Percentiles rank a stretch among this genome's conserved stretches.
phyloP scores from a whole-genome alignment of 2,113 vertebrate species.

The Cyanoramphus novaezelandiae region DNA sequence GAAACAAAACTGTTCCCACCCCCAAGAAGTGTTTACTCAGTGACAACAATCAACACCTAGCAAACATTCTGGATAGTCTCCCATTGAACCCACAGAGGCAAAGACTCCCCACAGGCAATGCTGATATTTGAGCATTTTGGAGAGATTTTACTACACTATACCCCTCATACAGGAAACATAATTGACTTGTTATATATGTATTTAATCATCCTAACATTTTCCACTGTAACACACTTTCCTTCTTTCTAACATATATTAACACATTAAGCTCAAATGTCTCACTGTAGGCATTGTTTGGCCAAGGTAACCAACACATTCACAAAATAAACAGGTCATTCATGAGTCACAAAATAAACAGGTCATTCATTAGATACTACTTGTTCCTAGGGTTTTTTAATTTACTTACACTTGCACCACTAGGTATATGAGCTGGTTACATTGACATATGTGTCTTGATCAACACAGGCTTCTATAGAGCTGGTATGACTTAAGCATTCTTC shows the following conservation, averaged over 20 bases:
- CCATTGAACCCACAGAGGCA: neutral
- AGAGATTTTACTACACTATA: neutral
- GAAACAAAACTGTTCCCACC: neutral
- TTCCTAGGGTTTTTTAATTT: neutral
- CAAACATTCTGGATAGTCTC: neutral
- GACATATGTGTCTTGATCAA: neutral
- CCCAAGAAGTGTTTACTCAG: neutral
- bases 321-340: neutral
- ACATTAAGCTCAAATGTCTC: neutral
- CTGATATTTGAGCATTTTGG: neutral
- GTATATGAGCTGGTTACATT: neutral
- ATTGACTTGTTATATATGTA: neutral
- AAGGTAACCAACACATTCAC: neutral
- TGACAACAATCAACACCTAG: neutral
- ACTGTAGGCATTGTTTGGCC: neutral
- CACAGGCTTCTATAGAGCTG: constrained; percentile 60
- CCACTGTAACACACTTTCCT: neutral
- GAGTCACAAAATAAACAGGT: neutral
- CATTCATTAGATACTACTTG: neutral
- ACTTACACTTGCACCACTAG: neutral
- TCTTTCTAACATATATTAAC: neutral
- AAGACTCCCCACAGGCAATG: neutral
- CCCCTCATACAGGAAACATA: neutral
- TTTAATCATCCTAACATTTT: neutral
- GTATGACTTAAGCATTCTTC: constrained; percentile 67